Conservation (phyloP, 2,113 vertebrate genomes). For the Callithrix jacchus region DNA sequence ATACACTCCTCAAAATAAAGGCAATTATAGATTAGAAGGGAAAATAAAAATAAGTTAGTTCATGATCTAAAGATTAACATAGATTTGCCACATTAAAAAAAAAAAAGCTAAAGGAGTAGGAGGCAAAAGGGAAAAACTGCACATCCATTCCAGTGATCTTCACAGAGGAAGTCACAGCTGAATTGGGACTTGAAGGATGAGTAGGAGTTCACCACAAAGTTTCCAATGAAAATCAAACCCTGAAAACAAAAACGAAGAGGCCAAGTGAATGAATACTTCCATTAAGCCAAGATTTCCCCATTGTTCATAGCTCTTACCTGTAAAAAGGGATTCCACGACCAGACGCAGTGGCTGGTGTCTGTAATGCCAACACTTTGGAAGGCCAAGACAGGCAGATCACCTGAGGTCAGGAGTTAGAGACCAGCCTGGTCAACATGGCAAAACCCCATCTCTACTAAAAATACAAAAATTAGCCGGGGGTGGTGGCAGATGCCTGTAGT, state of each 20-base stretch:
- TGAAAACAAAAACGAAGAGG: not conserved
- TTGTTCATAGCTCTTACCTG: not conserved
- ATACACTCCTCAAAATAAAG: not conserved
- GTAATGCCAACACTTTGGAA: too few relatives aligned
- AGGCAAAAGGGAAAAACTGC: not conserved
- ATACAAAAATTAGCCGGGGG: too few relatives aligned
- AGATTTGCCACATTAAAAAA: not conserved
- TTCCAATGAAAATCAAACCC: constrained; percentile 29
- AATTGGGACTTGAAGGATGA: not conserved
- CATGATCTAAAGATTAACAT: constrained; percentile 40
- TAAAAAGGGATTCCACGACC: not conserved
- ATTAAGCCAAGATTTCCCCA: not conserved
- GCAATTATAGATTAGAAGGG: not conserved
- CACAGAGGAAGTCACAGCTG: not conserved
- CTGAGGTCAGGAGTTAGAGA: too few relatives aligned
- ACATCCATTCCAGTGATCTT: not conserved
- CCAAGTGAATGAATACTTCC: not conserved
- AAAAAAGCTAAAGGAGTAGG: not conserved
- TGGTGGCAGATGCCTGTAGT: too few relatives aligned
- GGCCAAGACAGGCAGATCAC: too few relatives aligned
- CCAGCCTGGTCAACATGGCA: too few relatives aligned
- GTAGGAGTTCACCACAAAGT: not conserved
- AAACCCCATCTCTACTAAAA: too few relatives aligned
- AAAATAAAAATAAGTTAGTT: constrained; percentile 3
- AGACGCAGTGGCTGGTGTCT: too few relatives aligned